Conservation (phyloP, 2,888 invertebrate genomes). For the Drosophila prolongata region DNA sequence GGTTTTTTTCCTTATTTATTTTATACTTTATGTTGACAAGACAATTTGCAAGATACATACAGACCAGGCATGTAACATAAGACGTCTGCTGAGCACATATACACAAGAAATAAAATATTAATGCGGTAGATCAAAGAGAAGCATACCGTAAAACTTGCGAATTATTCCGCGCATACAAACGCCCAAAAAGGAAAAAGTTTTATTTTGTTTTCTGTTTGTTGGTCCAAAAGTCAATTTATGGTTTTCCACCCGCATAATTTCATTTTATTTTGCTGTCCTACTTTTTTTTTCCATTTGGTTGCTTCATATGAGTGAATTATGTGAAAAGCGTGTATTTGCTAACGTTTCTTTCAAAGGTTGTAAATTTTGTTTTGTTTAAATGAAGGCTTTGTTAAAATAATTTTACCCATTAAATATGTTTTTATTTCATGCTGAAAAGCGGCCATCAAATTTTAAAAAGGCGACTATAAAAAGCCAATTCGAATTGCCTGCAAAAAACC, state of each 20-base stretch:
- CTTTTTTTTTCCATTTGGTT: slow-evolving; percentile 21
- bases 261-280: slow-evolving; percentile 45
- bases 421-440: slow-evolving; percentile 7
- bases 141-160: slow-evolving; percentile 44
- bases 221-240: slow-evolving; percentile 68
- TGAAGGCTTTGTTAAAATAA: slow-evolving; percentile 28
- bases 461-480: slow-evolving; percentile 7
- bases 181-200: slow-evolving; percentile 46
- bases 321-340: slow-evolving; percentile 28
- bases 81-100: slow-evolving; percentile 9
- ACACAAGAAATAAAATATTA: slow-evolving; percentile 42
- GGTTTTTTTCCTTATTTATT: slow-evolving; percentile 7
- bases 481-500: slow-evolving; percentile 4
- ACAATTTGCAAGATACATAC: slow-evolving; percentile 50
- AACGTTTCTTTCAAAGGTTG: slow-evolving; percentile 22
- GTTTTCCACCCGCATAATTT: slow-evolving; percentile 66
- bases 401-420: slow-evolving; percentile 28
- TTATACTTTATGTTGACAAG: slow-evolving; percentile 46
- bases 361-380: slow-evolving; percentile 40
- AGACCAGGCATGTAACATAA: slow-evolving; percentile 22
- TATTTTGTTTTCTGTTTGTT: slow-evolving; percentile 42
- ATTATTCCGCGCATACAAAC: slow-evolving; percentile 26
- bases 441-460: slow-evolving; percentile 17
- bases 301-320: slow-evolving; percentile 46
- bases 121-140: slow-evolving; percentile 54